Evolutionary conservation across 2,113 vertebrate genomes (phyloP), one percentile per base, ranked within the genome.

Genomic region (Empidonax traillii): DNA sequence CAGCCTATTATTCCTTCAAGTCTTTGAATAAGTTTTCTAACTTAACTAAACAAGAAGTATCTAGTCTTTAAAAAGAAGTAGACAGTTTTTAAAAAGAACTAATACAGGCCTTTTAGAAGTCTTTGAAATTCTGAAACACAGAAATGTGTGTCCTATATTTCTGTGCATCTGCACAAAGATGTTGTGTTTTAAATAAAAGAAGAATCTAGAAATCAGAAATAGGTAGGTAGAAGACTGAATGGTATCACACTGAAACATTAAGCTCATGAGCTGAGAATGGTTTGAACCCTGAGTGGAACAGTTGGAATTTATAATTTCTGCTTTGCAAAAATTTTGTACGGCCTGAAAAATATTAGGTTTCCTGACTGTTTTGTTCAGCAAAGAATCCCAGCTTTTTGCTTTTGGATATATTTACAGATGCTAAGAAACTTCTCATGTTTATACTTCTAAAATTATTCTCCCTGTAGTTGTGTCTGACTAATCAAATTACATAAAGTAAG

Each of bases 31-130:
- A 49, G 5, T 44, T 82, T 66, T 74, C 24, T 66, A 53, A 39
- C 3, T 81, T 85, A 61, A 18, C 13, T 65, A 61, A 67, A 53
- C 4, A 75, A 53, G 7, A 69, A 69, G 3, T 8, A 31, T 10
- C 7, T 3, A 21, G 3, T 37, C 2, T 67, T 85, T 30, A 18
- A 43, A 85, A 80, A 63, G 8, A 74, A 72, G 12, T 6, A 53
- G 7, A 4, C 9, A 27, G 16, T 43, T 4, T 53, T 75, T 13
- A 80, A 51, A 78, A 35, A 43, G 1, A 51, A 65, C 69, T 21
- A 0, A 5, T 28, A 13, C 7, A 43, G 49, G 56, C 0, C 7
- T 89, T 68, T 46, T 59, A 53, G 30, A 12, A 43, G 16, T 24
- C 39, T 67, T 52, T 56, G 19, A 58, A 89, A 24, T 35, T 18